Conservation (phyloP, 2,888 invertebrate genomes). For the Entomobrya proxima region DNA sequence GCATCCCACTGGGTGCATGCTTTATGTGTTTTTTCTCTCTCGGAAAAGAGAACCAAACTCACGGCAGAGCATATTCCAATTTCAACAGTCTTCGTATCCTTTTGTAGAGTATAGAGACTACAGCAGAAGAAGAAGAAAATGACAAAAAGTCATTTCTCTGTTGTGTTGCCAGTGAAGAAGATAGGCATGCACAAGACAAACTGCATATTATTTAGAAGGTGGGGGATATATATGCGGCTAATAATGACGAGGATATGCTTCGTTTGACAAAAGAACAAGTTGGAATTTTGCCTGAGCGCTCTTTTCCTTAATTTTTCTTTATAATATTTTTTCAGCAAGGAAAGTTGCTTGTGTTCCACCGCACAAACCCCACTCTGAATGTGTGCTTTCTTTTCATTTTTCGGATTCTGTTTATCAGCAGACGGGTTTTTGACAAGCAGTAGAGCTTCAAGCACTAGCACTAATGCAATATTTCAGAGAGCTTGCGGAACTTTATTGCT, state of each 20-base stretch:
- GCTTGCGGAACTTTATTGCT: background rate
- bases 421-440: too few species aligned
- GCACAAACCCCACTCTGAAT: too few species aligned
- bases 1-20: slow-evolving; percentile 57
- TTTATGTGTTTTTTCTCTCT: slow-evolving; percentile 26
- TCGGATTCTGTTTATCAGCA: too few species aligned
- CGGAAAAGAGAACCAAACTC: background rate
- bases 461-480: background rate
- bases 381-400: too few species aligned
- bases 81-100: slow-evolving; percentile 9
- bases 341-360: background rate
- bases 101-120: background rate
- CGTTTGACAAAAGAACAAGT: slow-evolving; percentile 54
- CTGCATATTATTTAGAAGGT: background rate
- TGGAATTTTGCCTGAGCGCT: slow-evolving; percentile 27
- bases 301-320: slow-evolving; percentile 35
- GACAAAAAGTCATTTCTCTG: slow-evolving; percentile 13
- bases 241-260: slow-evolving; percentile 53
- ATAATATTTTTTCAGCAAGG: background rate
- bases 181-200: background rate
- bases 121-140: background rate
- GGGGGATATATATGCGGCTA: slow-evolving; percentile 21
- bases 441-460: background rate
- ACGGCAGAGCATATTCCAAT: background rate
- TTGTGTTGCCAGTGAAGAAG: too few species aligned